These are phyloP conservation scores for Halictus ligatus DNA, from an alignment of 2,888 invertebrate genomes.

Conservation along the genomic window DNA sequence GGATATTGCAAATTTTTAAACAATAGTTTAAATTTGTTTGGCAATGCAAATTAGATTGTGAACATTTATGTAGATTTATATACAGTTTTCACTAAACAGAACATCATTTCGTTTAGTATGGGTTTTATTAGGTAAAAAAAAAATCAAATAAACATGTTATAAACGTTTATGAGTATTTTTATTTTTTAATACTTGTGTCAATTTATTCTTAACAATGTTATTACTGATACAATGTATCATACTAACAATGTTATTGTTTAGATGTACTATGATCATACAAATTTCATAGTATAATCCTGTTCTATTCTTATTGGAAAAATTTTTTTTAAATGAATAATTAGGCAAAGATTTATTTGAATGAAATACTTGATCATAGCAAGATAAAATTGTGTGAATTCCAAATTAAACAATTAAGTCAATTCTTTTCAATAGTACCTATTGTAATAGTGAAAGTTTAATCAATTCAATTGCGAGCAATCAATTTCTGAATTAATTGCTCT, in stretches of 20 bases:
- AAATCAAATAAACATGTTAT: neutral
- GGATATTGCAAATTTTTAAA: neutral
- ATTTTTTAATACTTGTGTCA: neutral
- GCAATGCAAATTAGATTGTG: neutral
- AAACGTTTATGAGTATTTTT: neutral
- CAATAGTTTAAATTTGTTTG: neutral
- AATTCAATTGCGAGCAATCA: neutral
- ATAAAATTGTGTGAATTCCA: neutral
- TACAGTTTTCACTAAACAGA: neutral
- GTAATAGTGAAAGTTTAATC: neutral
- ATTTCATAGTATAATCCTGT: neutral
- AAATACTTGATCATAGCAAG: neutral
- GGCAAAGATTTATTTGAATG: neutral
- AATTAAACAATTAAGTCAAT: neutral
- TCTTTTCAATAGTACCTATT: neutral
- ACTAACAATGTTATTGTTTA: neutral
- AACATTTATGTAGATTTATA: neutral
- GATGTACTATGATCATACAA: neutral
- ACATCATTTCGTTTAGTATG: neutral
- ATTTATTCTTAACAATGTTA: neutral
- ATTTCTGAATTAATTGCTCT: neutral
- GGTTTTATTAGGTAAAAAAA: conserved; percentile 6
- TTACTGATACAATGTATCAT: neutral
- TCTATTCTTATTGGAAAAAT: neutral
- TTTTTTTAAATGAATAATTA: neutral